phyloP scores from a whole-genome alignment of 2,888 invertebrate genomes.

The Neoascia interrupta region DNA sequence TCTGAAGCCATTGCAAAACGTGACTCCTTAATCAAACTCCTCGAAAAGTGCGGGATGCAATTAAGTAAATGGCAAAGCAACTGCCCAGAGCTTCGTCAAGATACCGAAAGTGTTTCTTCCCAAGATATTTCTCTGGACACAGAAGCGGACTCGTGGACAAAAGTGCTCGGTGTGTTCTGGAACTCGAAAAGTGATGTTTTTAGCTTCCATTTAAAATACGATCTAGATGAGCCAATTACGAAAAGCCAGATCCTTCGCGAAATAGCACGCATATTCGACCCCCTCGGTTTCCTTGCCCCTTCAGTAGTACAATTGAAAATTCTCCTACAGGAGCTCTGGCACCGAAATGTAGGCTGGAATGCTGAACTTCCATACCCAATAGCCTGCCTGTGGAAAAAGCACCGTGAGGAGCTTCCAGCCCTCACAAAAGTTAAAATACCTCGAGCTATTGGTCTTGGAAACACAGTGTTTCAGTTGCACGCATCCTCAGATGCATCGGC shows the following conservation, averaged over 20 bases:
- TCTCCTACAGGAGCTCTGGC: slow-evolving; percentile 58
- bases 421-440: slow-evolving; percentile 25
- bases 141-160: slow-evolving; percentile 7
- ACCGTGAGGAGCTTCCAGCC: slow-evolving; percentile 7
- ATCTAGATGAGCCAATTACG: neutral
- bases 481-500: slow-evolving; percentile 37
- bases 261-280: slow-evolving; percentile 48
- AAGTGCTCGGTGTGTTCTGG: slow-evolving; percentile 59
- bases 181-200: slow-evolving; percentile 29
- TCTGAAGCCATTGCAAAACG: neutral
- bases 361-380: slow-evolving; percentile 37
- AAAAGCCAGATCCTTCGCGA: slow-evolving; percentile 13
- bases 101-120: too few species aligned
- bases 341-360: slow-evolving; percentile 49
- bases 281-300: slow-evolving; percentile 54
- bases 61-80: slow-evolving; percentile 12
- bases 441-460: slow-evolving; percentile 1
- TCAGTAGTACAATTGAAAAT: slow-evolving; percentile 56
- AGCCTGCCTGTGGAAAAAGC: slow-evolving; percentile 15
- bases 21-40: neutral
- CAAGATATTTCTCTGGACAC: neutral
- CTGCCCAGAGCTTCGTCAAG: slow-evolving; percentile 6
- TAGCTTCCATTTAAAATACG: slow-evolving; percentile 22
- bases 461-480: slow-evolving; percentile 11
- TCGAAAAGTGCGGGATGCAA: slow-evolving; percentile 46